Evolutionary conservation across 2,113 vertebrate species (phyloP).

Genomic region (Aspidoscelis tigris): DNA sequence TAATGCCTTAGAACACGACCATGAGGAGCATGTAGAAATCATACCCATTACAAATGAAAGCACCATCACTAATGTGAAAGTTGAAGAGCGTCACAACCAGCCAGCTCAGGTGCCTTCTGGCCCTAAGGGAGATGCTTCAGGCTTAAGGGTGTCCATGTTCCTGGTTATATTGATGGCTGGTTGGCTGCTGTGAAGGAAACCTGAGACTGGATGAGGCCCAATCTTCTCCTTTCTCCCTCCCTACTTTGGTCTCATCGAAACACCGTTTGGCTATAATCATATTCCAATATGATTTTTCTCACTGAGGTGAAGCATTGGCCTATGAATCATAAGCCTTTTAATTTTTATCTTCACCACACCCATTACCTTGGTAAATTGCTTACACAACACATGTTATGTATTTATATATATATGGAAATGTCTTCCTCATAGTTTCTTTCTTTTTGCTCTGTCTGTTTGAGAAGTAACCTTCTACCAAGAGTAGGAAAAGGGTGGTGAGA

Average conservation of each 20-base stretch:
- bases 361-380: background rate
- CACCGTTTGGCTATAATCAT: too few relatives aligned
- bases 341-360: background rate
- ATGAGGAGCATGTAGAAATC: background rate
- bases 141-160: background rate
- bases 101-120: background rate
- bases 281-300: background rate
- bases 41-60: background rate
- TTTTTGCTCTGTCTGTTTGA: background rate
- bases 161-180: background rate
- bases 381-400: background rate
- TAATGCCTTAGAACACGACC: rapidly evolving
- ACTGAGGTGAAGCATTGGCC: background rate
- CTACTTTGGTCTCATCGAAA: too few relatives aligned
- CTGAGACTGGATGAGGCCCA: background rate
- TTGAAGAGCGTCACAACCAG: slow-evolving; percentile 4
- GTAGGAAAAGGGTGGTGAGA: background rate
- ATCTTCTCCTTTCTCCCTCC: background rate
- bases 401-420: background rate
- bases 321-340: background rate
- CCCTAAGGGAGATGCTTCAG: background rate
- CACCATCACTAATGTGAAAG: background rate
- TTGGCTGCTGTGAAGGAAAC: background rate
- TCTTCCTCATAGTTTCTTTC: too few relatives aligned
- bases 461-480: background rate